phyloP scores from a whole-genome alignment of 2,797 vertebrate species.

The Coluber constrictor region DNA sequence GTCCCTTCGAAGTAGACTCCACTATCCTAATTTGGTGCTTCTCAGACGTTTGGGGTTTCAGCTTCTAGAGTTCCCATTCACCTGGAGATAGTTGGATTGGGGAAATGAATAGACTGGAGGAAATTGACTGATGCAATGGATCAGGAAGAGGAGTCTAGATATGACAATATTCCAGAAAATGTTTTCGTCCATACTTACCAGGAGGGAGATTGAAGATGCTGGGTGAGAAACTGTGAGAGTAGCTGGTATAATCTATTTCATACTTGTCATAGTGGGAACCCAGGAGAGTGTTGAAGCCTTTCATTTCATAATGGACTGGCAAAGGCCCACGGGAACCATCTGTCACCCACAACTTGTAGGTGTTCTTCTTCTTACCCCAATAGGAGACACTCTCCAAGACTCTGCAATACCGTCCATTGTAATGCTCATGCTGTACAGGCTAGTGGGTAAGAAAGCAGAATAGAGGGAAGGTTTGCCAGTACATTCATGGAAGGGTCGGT shows the following conservation, averaged over 20 bases:
- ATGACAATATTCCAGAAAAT: not conserved
- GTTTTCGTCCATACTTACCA: slow-evolving; percentile 44
- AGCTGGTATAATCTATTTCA: slow-evolving; percentile 74
- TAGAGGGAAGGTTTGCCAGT: not conserved
- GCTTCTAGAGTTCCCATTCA: not conserved
- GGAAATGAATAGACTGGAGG: not conserved
- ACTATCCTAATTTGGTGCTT: not conserved
- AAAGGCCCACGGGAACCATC: slow-evolving; percentile 43
- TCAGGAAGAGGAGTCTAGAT: rapidly evolving
- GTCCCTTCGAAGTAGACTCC: not conserved
- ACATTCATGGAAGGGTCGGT: not conserved
- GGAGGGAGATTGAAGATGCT: slow-evolving; percentile 68
- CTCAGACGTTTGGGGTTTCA: not conserved
- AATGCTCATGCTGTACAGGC: slow-evolving; percentile 73
- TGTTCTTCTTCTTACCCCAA: slow-evolving; percentile 75
- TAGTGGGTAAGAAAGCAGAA: slow-evolving; percentile 26
- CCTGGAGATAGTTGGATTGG: not conserved
- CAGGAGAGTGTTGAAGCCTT: slow-evolving; percentile 77
- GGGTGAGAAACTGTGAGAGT: slow-evolving; percentile 58
- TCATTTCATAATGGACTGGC: slow-evolving; percentile 78
- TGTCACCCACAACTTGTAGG: slow-evolving; percentile 77
- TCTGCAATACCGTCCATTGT: slow-evolving; percentile 65
- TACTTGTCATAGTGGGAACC: slow-evolving; percentile 83
- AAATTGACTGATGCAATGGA: not conserved
- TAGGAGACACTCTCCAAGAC: slow-evolving; percentile 76